phyloP scores from a whole-genome alignment of 2,113 vertebrate species.

The Tachuris rubrigastra region DNA sequence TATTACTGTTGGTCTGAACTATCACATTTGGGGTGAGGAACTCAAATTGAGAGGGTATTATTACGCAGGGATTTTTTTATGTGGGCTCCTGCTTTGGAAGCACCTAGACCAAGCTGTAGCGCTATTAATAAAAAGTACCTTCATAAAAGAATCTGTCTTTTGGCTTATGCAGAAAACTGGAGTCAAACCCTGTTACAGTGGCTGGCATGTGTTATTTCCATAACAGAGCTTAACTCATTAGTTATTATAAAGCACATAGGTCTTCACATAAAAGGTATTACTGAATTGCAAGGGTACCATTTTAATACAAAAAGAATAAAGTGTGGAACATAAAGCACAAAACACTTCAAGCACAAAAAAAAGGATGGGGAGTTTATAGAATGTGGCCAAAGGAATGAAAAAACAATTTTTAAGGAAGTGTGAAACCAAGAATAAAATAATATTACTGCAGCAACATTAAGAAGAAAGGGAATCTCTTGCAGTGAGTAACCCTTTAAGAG shows the following conservation, averaged over 20 bases:
- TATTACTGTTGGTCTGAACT: not conserved
- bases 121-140: not conserved
- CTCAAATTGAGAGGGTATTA: not conserved
- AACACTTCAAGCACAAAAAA: slow-evolving; percentile 12
- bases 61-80: not conserved
- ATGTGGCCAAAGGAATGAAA: slow-evolving; percentile 13
- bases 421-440: slow-evolving; percentile 2
- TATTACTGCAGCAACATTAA: not conserved
- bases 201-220: not conserved
- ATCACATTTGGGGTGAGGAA: not conserved
- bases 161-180: not conserved
- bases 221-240: not conserved
- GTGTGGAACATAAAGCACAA: slow-evolving; percentile 45
- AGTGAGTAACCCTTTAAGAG: not conserved
- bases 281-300: not conserved
- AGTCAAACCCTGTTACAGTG: not conserved
- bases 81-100: not conserved
- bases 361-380: not conserved
- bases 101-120: rapidly evolving
- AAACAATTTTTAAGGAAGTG: slow-evolving; percentile 23
- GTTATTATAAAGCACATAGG: not conserved
- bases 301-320: slow-evolving; percentile 7
- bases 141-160: not conserved
- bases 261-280: slow-evolving; percentile 8
- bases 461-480: not conserved